A percentile compares a stretch with the other conserved stretches of the same genome.
phyloP scores from a whole-genome alignment of 2,888 invertebrate genomes.

The Ypsolopha sequella region DNA sequence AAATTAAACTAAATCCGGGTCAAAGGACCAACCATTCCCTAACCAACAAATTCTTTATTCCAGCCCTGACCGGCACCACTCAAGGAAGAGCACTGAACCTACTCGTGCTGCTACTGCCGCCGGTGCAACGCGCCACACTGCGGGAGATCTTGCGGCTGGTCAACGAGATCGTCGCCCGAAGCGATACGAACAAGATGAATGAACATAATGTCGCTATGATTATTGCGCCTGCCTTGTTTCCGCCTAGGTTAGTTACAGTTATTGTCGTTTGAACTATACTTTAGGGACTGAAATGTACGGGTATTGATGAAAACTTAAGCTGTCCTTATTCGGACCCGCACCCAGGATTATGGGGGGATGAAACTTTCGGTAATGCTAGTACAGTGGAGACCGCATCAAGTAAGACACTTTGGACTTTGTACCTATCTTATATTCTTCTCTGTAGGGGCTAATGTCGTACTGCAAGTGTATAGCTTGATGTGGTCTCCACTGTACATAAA shows the following conservation, averaged over 20 bases:
- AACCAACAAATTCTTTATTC: slow-evolving; percentile 14
- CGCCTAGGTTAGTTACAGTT: slow-evolving; percentile 71
- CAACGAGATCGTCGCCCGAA: slow-evolving; percentile 77
- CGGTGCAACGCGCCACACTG: slow-evolving; percentile 87
- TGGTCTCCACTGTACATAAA: too few relatives aligned
- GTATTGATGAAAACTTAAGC: too few relatives aligned
- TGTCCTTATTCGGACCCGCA: too few relatives aligned
- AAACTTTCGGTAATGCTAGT: too few relatives aligned
- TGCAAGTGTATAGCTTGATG: too few relatives aligned
- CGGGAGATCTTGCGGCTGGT: slow-evolving; percentile 85
- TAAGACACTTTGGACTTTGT: too few relatives aligned
- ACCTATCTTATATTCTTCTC: too few relatives aligned
- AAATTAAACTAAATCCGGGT: too few relatives aligned
- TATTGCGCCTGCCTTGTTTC: slow-evolving; percentile 93
- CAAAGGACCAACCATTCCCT: background rate
- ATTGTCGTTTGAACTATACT: background rate
- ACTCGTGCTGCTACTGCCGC: slow-evolving; percentile 84
- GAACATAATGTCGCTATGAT: slow-evolving; percentile 95
- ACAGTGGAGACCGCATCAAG: too few relatives aligned
- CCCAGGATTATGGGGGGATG: too few relatives aligned
- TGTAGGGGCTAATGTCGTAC: too few relatives aligned
- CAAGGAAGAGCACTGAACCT: slow-evolving; percentile 80
- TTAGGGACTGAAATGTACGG: too few relatives aligned
- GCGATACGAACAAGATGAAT: slow-evolving; percentile 87
- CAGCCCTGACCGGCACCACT: slow-evolving; percentile 73